phyloP scores from a whole-genome alignment of 2,113 vertebrate species.

The Pterocles burchelli region DNA sequence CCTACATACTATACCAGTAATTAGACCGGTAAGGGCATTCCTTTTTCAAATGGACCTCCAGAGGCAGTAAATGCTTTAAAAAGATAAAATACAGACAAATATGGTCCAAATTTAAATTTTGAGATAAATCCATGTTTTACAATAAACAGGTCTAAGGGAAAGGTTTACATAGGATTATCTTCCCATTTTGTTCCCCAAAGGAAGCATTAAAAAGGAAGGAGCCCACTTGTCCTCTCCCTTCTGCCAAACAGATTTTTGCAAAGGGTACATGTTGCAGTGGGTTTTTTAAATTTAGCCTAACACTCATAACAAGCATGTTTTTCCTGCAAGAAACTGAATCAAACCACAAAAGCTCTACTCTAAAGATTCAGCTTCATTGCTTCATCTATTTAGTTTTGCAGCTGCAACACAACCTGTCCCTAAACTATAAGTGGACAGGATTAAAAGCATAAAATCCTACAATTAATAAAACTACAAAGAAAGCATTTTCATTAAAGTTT shows the following conservation, averaged over 20 bases:
- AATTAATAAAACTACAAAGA: background rate
- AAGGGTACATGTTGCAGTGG: background rate
- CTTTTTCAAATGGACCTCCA: background rate
- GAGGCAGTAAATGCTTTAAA: background rate
- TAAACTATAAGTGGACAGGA: background rate
- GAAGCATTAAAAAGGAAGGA: background rate
- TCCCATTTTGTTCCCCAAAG: background rate
- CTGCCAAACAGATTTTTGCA: background rate
- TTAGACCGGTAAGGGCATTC: background rate
- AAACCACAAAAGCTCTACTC: background rate
- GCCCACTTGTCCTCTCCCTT: background rate
- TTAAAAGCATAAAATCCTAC: background rate
- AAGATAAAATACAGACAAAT: no score
- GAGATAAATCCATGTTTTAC: background rate
- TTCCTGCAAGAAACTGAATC: background rate
- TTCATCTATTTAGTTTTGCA: background rate
- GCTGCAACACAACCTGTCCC: background rate
- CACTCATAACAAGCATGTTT: background rate
- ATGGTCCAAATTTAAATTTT: background rate
- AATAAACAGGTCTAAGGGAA: background rate
- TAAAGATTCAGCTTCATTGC: background rate
- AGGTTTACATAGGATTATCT: background rate
- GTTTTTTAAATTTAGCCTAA: background rate
- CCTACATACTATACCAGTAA: background rate
- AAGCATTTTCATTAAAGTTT: background rate